These are phyloP conservation scores for Parambassis ranga DNA, from an alignment of 2,797 vertebrate species.

Conservation along the genomic window DNA sequence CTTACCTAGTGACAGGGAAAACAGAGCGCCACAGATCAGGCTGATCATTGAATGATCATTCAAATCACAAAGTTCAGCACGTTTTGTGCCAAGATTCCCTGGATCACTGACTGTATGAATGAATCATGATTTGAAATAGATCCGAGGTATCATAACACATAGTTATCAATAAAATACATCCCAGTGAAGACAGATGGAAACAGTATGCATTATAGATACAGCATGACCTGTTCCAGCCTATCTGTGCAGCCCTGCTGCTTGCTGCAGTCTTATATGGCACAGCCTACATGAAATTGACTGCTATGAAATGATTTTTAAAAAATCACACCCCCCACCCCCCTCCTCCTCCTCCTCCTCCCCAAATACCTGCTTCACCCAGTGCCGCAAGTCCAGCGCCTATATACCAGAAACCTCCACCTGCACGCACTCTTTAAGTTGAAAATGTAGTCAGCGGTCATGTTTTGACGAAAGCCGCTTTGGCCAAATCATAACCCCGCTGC, in stretches of 20 bases:
- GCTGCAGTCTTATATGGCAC: slow-evolving; percentile 64
- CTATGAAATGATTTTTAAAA: slow-evolving; percentile 53
- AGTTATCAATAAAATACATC: slow-evolving; percentile 67
- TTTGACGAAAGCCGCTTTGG: slow-evolving; percentile 48
- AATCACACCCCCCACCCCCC: no score
- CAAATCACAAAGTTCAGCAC: slow-evolving; percentile 35
- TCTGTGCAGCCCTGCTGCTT: slow-evolving; percentile 44
- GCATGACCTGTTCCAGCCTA: slow-evolving; percentile 57
- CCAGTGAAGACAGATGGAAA: slow-evolving; percentile 21
- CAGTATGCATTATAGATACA: slow-evolving; percentile 45
- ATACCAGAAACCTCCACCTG: slow-evolving; percentile 42
- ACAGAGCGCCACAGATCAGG: slow-evolving; percentile 35
- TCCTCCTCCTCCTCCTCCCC: no score
- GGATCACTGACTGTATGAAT: slow-evolving; percentile 57
- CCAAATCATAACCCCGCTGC: slow-evolving; percentile 52
- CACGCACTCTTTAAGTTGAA: slow-evolving; percentile 60
- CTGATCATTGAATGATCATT: slow-evolving; percentile 18
- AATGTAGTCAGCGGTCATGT: slow-evolving; percentile 52
- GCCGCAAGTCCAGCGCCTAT: slow-evolving; percentile 68
- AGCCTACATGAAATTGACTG: slow-evolving; percentile 60
- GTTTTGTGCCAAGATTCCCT: background rate
- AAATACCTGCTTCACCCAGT: slow-evolving; percentile 59
- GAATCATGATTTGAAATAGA: slow-evolving; percentile 66
- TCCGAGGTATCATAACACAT: slow-evolving; percentile 58
- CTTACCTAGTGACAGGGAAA: slow-evolving; percentile 75